Base-by-base conservation (phyloP, 2,797 vertebrate species). In the Tragopan temminckii region DNA sequence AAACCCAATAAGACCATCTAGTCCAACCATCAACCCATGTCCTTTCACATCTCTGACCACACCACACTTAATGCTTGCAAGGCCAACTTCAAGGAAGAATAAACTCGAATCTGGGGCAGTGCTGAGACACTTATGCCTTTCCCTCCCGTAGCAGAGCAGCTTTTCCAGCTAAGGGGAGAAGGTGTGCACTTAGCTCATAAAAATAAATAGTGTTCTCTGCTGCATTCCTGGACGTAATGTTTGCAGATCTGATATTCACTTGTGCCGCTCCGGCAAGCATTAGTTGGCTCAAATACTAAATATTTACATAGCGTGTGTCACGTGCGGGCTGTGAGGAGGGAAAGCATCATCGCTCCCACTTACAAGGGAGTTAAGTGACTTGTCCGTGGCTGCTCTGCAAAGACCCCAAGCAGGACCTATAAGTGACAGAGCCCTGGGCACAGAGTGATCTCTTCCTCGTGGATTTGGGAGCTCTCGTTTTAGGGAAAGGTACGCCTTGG, bases 211-310 rank as follows among this genome's bases (percentile, higher is more conserved):
- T 9, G 9, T 83, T 95, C 87, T 72, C 66, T 57, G 59, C 92
- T 91, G 63, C 92, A 91, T 97, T 95, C 87, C 92, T 88, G 87
- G 84, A 92, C 76, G 10, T 94, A 94, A 94, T 94, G 46, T 93
- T 95, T 93, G 94, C 92, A 95, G 93, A 85, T 83, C 85, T 94
- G 89, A 95, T 95, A 92, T n/a, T 97, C 90, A 85, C 94, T 95
- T 67, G 50, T 90, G 92, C 91, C 35, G 11, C 85, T 91, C 72
- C 7, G 0, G 77, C 90, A 90, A 84, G 94, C 5, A 5, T 88
- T 93, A 95, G 79, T 87, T 92, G 23, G 31, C 90, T 94, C 87
- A 85, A 89, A 95, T 89, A 67, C 79, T 95, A 94, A 96, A 96
- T 95, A 95, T 96, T 96, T 96, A 94, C 74, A 88, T n/a, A 93